Base-by-base conservation (phyloP, 2,797 vertebrate genomes). In the Chelonia mydas region DNA sequence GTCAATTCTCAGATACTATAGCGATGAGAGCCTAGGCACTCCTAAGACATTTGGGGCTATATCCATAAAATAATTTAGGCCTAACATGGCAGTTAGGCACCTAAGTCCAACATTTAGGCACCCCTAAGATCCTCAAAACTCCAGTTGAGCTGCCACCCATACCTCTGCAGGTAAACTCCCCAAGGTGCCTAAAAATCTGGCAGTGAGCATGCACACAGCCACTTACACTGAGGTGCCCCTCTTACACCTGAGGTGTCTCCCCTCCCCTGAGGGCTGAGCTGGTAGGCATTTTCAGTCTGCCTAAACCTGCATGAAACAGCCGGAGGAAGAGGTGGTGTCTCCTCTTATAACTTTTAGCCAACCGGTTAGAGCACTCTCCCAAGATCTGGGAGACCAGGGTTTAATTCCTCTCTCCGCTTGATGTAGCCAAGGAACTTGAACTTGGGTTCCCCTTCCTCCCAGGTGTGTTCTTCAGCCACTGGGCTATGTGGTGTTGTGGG, bases 1-100 rank as follows among this genome's bases (percentile, higher is more conserved):
- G 25, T 27, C 41, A 77, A 17, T 47, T 2, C 37, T 6, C 0
- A 1, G 50, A 28, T 41, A 47, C n/a, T 21, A 57, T 49, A 86
- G 84, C 15, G 50, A 23, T 72, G 65, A 45, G 11, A 84, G 19
- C 59, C 41, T 49, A n/a, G 55, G 50, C 90, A 17, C 2, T 83
- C 16, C 21, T 81, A 61, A 21, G 19, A 76, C 41, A 33, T 77
- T 50, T 3, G 12, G 55, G 19, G n/a, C 65, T 72, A 72, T 19
- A 72, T 23, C 33, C 65, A 72, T 72, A 72, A 7, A 72, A 41
- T 10, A 72, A 41, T 5, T 37, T 37, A 72, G 17, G n/a, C 65
- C 65, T 65, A 16, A 17, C 16, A 65, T n/a, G 33, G 61, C 33
- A 65, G 33, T 17, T 5, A n/a, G 61, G 33, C 16, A n/a, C 16